phyloP scores from a whole-genome alignment of 2,888 invertebrate genomes.

The Leptarthrus brevirostris region DNA sequence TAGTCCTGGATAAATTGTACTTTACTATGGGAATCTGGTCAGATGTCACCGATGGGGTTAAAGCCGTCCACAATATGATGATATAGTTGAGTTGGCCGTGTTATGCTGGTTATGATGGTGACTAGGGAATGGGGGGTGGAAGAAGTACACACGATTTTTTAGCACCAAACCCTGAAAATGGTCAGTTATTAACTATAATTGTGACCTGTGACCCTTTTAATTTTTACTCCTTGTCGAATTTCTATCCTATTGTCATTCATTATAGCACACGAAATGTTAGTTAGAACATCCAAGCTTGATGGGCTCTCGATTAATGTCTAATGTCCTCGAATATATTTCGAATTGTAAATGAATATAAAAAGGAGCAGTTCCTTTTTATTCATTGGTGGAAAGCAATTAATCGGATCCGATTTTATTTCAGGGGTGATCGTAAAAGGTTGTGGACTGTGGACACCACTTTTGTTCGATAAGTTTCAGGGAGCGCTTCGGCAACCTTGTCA shows the following conservation, averaged over 20 bases:
- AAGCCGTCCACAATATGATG: constrained; percentile 12
- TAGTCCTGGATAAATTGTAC: constrained; percentile 10
- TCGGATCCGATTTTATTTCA: background rate
- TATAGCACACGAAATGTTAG: constrained; percentile 41
- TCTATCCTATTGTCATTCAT: constrained; percentile 42
- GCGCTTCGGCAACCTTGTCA: background rate
- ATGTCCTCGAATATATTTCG: constrained; percentile 6
- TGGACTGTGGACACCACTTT: too few species aligned
- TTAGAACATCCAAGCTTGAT: constrained; percentile 14
- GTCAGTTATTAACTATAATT: constrained; percentile 51
- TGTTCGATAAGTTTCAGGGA: too few species aligned
- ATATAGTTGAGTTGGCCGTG: constrained; percentile 5
- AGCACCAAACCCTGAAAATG: constrained; percentile 44
- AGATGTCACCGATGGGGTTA: constrained; percentile 42
- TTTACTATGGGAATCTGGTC: constrained; percentile 16
- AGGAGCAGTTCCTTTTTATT: background rate
- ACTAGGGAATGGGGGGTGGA: constrained; percentile 25
- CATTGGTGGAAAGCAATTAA: background rate
- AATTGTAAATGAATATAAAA: constrained; percentile 7
- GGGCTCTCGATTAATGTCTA: constrained; percentile 24
- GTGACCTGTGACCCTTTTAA: constrained; percentile 47
- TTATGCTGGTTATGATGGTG: constrained; percentile 34
- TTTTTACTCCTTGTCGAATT: constrained; percentile 28
- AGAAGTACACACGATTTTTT: constrained; percentile 39
- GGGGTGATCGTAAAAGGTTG: too few species aligned